A percentile compares a stretch with the other conserved stretches of the same genome.
Evolutionary conservation across 2,888 invertebrate genomes (phyloP).

Genomic region (Drosophila bunnanda): DNA sequence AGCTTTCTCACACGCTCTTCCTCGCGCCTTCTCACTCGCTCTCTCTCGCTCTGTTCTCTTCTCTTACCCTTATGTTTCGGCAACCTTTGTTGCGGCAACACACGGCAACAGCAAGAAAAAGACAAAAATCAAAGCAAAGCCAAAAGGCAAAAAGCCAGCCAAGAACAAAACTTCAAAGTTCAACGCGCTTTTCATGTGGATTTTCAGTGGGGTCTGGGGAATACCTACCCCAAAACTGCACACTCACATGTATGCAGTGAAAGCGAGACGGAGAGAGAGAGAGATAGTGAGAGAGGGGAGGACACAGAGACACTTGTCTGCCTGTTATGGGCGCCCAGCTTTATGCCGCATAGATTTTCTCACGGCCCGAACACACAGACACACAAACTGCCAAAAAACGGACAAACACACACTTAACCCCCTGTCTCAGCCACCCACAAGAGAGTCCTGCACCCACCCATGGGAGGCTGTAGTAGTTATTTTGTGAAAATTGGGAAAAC

Average conservation of each 20-base stretch:
- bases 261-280: constrained; percentile 1
- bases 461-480: background rate
- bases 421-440: background rate
- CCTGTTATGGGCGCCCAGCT: constrained; percentile 72
- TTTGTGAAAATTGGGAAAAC: background rate
- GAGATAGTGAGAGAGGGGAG: constrained; percentile 1
- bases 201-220: constrained; percentile 39
- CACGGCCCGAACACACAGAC: constrained; percentile 55
- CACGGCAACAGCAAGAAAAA: constrained; percentile 11
- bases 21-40: constrained; percentile 19
- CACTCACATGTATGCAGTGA: constrained; percentile 7
- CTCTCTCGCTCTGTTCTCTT: constrained; percentile 23
- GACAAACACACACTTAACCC: background rate
- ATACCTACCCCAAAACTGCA: constrained; percentile 25
- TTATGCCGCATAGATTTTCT: constrained; percentile 79
- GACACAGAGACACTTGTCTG: constrained; percentile 53
- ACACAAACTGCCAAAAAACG: constrained; percentile 16
- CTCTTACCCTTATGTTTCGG: constrained; percentile 31
- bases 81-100: constrained; percentile 51
- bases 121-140: constrained; percentile 35
- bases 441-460: background rate
- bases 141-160: constrained; percentile 27
- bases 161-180: constrained; percentile 65
- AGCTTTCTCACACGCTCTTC: constrained; percentile 51
- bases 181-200: constrained; percentile 55